phyloP scores from a whole-genome alignment of 1,140 invertebrate genomes.

The Drosophila lowei region DNA sequence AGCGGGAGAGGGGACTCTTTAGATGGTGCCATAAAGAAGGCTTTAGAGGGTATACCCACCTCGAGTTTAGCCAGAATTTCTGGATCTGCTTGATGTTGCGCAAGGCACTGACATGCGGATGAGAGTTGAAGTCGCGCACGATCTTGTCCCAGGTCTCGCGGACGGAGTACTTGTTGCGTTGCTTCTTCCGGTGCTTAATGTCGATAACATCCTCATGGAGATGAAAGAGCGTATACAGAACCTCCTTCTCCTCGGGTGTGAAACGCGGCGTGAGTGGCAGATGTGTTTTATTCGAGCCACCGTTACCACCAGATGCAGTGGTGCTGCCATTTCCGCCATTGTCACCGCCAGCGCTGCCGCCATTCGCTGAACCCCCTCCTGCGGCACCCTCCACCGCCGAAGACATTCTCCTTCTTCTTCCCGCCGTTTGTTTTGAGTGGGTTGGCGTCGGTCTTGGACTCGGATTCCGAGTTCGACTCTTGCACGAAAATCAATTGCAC shows the following conservation, averaged over 20 bases:
- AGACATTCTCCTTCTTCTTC: conserved; percentile 30
- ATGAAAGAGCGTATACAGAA: conserved; percentile 75
- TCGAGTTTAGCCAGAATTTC: conserved; percentile 82
- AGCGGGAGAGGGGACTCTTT: not conserved
- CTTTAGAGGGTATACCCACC: conserved; percentile 41
- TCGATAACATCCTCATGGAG: conserved; percentile 81
- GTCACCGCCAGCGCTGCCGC: conserved; percentile 37
- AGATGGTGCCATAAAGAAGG: not conserved
- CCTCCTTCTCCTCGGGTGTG: conserved; percentile 78
- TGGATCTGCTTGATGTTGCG: conserved; percentile 81
- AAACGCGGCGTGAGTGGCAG: conserved; percentile 77
- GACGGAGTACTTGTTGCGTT: conserved; percentile 78
- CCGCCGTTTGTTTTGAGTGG: conserved; percentile 45
- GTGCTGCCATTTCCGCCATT: conserved; percentile 19
- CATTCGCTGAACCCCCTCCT: conserved; percentile 22
- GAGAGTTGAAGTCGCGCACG: conserved; percentile 75
- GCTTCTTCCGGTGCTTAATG: conserved; percentile 78
- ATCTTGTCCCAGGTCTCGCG: conserved; percentile 82
- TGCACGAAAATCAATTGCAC: conserved; percentile 17
- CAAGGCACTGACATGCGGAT: conserved; percentile 71
- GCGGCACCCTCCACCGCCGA: conserved; percentile 39
- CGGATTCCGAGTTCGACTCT: conserved; percentile 23
- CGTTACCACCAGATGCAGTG: not conserved
- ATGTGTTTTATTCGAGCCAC: conserved; percentile 41
- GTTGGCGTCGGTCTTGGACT: conserved; percentile 7